Conservation (phyloP, 2,113 vertebrate genomes). For the Theristicus caerulescens region DNA sequence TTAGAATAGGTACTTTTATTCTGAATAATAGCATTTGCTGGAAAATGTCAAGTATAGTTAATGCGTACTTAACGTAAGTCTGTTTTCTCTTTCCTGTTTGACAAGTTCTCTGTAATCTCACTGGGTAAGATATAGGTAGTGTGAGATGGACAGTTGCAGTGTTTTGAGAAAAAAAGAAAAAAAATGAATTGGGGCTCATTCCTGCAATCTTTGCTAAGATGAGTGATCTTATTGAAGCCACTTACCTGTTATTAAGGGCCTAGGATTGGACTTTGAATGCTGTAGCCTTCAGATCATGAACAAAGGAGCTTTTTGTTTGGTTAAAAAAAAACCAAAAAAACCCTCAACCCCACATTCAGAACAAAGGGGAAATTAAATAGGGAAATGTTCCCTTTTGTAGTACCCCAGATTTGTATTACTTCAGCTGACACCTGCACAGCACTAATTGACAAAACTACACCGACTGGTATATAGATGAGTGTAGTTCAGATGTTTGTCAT, state of each 20-base stretch:
- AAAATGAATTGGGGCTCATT: background rate
- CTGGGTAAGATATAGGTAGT: background rate
- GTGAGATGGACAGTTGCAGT: background rate
- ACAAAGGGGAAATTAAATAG: background rate
- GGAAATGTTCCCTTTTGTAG: background rate
- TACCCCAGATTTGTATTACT: background rate
- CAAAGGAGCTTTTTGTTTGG: background rate
- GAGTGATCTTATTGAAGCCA: background rate
- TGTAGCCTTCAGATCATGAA: background rate
- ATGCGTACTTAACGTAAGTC: background rate
- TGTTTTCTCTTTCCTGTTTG: background rate
- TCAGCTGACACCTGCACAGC: background rate
- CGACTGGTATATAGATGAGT: background rate
- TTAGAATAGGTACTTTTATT: background rate
- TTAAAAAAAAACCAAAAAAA: background rate
- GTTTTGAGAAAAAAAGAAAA: background rate
- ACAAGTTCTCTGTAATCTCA: background rate
- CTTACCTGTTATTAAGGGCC: background rate
- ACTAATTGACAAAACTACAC: background rate
- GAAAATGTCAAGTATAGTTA: background rate
- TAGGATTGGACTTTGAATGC: background rate
- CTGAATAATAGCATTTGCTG: background rate
- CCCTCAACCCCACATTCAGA: accelerated
- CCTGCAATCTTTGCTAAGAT: background rate
- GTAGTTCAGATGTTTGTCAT: background rate